Evolutionary conservation across 2,888 invertebrate genomes (phyloP).

Genomic region (Caenorhabditis imperialis): DNA sequence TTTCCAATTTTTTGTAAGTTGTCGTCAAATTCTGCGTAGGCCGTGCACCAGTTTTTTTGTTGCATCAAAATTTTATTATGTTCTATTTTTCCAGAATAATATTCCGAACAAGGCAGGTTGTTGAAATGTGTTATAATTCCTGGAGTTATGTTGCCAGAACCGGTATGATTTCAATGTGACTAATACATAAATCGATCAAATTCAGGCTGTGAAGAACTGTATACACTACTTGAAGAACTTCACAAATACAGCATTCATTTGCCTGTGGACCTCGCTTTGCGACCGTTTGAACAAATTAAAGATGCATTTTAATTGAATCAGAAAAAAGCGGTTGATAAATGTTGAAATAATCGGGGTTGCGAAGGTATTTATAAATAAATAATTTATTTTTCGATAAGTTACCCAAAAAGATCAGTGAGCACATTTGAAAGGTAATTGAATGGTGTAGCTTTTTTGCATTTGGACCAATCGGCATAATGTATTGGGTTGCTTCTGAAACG

Average conservation of each 20-base stretch:
- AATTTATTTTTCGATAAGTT: not conserved
- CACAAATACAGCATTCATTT: slow-evolving; percentile 90
- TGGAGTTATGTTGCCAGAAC: slow-evolving; percentile 97
- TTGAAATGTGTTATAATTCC: slow-evolving; percentile 81
- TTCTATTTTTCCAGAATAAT: slow-evolving; percentile 86
- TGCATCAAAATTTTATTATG: not conserved
- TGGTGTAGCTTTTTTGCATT: slow-evolving; percentile 62
- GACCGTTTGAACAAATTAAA: slow-evolving; percentile 97
- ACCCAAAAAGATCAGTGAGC: slow-evolving; percentile 64
- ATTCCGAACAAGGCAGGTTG: slow-evolving; percentile 84
- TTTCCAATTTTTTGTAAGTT: too few relatives aligned
- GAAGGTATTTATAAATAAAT: not conserved
- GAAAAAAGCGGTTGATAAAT: too few relatives aligned
- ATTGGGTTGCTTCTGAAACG: slow-evolving; percentile 54
- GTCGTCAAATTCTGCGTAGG: too few relatives aligned
- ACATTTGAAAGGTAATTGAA: slow-evolving; percentile 64
- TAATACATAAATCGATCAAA: slow-evolving; percentile 1
- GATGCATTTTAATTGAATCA: slow-evolving; percentile 86
- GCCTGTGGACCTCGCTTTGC: slow-evolving; percentile 94
- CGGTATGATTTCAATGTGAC: slow-evolving; percentile 80
- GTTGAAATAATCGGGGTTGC: not conserved
- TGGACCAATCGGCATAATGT: slow-evolving; percentile 68
- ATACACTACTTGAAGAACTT: slow-evolving; percentile 90
- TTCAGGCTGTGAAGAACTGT: slow-evolving; percentile 92
- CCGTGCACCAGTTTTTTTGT: too few relatives aligned